phyloP scores from a whole-genome alignment of 2,888 invertebrate genomes.

The Caradrina clavipalpis region DNA sequence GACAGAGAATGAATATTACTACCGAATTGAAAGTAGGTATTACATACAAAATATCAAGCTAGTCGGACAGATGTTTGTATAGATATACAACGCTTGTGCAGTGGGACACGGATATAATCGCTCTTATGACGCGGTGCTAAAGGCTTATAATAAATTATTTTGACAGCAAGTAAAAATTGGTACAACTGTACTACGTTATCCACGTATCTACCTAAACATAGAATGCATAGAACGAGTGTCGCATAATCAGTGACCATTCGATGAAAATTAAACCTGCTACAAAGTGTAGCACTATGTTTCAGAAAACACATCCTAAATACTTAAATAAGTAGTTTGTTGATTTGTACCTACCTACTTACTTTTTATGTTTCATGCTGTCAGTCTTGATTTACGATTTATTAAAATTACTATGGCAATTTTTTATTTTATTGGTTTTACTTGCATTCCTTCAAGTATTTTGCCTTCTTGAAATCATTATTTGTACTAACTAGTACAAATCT shows the following conservation, averaged over 20 bases:
- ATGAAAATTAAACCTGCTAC: slow-evolving; percentile 34
- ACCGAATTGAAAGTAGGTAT: slow-evolving; percentile 80
- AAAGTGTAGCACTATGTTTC: slow-evolving; percentile 3
- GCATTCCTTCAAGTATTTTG: not conserved
- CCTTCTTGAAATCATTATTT: not conserved
- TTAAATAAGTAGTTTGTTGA: not conserved
- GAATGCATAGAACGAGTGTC: slow-evolving; percentile 45
- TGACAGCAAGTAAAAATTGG: slow-evolving; percentile 34
- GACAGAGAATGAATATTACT: slow-evolving; percentile 80
- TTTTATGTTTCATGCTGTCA: too few relatives aligned
- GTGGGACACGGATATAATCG: slow-evolving; percentile 30
- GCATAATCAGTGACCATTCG: slow-evolving; percentile 49
- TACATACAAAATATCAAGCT: slow-evolving; percentile 77
- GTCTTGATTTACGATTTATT: too few relatives aligned
- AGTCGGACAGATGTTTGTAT: slow-evolving; percentile 73
- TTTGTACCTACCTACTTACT: not conserved
- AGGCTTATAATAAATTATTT: slow-evolving; percentile 44
- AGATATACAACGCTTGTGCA: slow-evolving; percentile 50
- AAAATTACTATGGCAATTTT: not conserved
- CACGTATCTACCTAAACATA: slow-evolving; percentile 58
- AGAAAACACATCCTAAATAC: slow-evolving; percentile 4
- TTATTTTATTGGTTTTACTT: not conserved
- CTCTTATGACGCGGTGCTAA: slow-evolving; percentile 42
- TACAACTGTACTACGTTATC: slow-evolving; percentile 62
- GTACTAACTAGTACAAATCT: not conserved